Conservation (phyloP, 1,140 invertebrate genomes). For the Odontomachus brunneus region DNA sequence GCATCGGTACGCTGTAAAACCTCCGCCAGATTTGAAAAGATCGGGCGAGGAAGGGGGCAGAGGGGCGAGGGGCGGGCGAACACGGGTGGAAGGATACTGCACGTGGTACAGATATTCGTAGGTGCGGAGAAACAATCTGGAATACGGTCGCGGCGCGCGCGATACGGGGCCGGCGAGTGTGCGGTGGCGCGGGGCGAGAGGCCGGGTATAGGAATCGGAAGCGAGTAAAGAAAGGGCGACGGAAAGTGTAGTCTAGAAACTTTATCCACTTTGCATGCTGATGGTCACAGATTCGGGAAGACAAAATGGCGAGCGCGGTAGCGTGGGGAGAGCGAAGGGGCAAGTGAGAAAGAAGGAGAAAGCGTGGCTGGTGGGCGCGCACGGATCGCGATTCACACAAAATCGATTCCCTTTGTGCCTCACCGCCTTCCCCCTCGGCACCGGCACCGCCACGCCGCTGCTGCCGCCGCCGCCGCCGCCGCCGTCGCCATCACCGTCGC, state of each 20-base stretch:
- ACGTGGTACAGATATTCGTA: constrained; percentile 52
- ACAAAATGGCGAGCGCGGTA: constrained; percentile 75
- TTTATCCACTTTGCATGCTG: constrained; percentile 81
- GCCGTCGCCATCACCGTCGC: constrained; percentile 16
- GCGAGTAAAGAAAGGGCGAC: constrained; percentile 73
- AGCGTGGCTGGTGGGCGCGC: constrained; percentile 46
- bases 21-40: constrained; percentile 35
- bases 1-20: constrained; percentile 52
- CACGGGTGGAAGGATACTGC: too few species aligned
- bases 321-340: constrained; percentile 17
- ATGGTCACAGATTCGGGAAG: constrained; percentile 79
- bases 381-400: constrained; percentile 75
- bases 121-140: constrained; percentile 74
- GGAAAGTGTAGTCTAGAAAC: constrained; percentile 77
- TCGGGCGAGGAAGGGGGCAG: constrained; percentile 6
- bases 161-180: constrained; percentile 58
- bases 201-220: constrained; percentile 74
- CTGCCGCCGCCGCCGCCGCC: constrained; percentile 15
- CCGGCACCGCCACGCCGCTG: constrained; percentile 18
- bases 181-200: constrained; percentile 45
- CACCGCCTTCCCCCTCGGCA: constrained; percentile 27
- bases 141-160: constrained; percentile 56
- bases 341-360: background rate
- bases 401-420: constrained; percentile 77
- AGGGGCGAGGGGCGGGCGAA: background rate